These are phyloP conservation scores for Heliconius aoede DNA, from an alignment of 2,888 invertebrate species.

Conservation along the genomic window DNA sequence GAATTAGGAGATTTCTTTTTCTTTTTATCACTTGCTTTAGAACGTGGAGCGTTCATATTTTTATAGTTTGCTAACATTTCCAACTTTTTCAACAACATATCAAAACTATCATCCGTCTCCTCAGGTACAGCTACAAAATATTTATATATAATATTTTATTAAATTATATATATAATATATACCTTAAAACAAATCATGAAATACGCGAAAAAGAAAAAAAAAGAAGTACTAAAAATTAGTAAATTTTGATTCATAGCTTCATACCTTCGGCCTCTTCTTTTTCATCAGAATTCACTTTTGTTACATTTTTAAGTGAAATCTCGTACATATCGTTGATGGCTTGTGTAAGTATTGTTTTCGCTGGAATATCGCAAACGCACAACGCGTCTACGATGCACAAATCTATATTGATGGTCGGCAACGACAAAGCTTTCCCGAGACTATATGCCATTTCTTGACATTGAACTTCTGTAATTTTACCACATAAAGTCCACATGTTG, in stretches of 20 bases:
- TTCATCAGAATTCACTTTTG: constrained; percentile 52
- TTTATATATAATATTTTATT: no score
- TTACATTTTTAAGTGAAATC: constrained; percentile 48
- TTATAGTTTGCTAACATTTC: constrained; percentile 61
- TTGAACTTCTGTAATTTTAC: constrained; percentile 61
- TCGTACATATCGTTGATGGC: constrained; percentile 68
- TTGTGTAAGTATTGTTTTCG: constrained; percentile 57
- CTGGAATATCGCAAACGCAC: constrained; percentile 58
- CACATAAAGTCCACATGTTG: neutral
- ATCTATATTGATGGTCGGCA: constrained; percentile 81
- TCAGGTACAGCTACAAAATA: constrained; percentile 49
- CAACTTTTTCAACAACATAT: constrained; percentile 65
- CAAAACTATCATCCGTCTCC: constrained; percentile 65
- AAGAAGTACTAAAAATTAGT: neutral
- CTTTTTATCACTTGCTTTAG: constrained; percentile 69
- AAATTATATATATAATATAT: no score
- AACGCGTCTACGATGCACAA: constrained; percentile 77
- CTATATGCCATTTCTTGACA: constrained; percentile 74
- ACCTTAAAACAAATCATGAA: neutral
- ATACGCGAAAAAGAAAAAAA: neutral
- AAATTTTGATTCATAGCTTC: neutral
- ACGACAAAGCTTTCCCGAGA: constrained; percentile 67
- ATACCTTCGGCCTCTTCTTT: constrained; percentile 59
- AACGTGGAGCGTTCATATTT: constrained; percentile 65
- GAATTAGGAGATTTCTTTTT: constrained; percentile 64